phyloP scores from a whole-genome alignment of 2,113 vertebrate species.

The Cynocephalus volans region DNA sequence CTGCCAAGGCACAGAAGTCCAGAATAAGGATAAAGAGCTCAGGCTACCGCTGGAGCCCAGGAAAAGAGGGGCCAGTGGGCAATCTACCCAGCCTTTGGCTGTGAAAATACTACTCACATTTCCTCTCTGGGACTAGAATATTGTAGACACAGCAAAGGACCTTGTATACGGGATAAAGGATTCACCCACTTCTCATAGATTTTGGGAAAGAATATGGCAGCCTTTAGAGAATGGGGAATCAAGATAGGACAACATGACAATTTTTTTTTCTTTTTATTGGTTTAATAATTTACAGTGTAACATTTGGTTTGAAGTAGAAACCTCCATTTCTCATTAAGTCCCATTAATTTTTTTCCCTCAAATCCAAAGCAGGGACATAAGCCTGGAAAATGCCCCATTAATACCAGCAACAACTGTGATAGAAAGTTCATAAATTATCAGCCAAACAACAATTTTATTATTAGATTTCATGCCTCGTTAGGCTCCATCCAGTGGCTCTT shows the following conservation, averaged over 20 bases:
- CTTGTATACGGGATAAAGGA: neutral
- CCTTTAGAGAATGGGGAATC: neutral
- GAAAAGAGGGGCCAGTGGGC: neutral
- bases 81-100: neutral
- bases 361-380: neutral
- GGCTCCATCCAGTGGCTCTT: neutral
- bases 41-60: too few relatives aligned
- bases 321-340: conserved; percentile 52
- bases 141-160: neutral
- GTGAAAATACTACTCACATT: neutral
- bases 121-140: neutral
- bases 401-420: neutral
- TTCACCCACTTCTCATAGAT: neutral
- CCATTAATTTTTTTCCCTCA: neutral
- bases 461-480: neutral
- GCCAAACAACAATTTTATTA: conserved; percentile 6
- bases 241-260: neutral
- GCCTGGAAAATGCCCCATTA: conserved; percentile 8
- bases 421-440: conserved; percentile 22
- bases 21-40: neutral
- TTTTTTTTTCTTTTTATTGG: conserved; percentile 9
- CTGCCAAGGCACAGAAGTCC: neutral
- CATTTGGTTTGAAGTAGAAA: conserved; percentile 29
- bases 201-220: conserved; percentile 6
- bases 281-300: neutral